phyloP scores from a whole-genome alignment of 2,888 invertebrate genomes.

The Oxystoma pomonae region DNA sequence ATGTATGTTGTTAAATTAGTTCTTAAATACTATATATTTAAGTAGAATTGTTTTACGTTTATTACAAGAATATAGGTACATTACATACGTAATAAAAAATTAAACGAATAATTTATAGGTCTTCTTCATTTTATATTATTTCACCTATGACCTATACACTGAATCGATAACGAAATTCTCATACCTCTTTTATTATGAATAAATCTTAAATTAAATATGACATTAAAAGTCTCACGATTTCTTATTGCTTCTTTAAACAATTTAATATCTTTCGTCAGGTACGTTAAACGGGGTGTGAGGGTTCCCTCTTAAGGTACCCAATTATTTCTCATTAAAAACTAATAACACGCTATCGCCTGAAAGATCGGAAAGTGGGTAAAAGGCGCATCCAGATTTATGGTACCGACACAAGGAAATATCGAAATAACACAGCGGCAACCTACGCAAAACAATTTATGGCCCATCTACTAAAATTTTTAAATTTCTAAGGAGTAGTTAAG shows the following conservation, averaged over 20 bases:
- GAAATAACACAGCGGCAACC: too few species aligned
- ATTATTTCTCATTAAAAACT: neutral
- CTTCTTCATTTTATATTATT: neutral
- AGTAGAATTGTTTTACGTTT: neutral
- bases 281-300: neutral
- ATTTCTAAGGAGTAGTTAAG: too few species aligned
- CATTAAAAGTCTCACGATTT: neutral
- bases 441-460: too few species aligned
- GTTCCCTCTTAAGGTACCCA: neutral
- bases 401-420: too few species aligned
- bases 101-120: neutral
- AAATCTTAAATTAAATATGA: too few species aligned
- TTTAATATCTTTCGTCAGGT: neutral
- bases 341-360: neutral
- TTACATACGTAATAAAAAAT: neutral
- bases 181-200: neutral
- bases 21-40: neutral
- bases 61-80: neutral
- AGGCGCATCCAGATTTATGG: too few species aligned
- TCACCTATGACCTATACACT: neutral
- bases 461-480: too few species aligned
- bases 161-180: neutral
- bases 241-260: neutral
- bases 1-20: neutral
- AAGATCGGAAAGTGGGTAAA: too few species aligned